A percentile compares a stretch with the other conserved stretches of the same genome.
phyloP scores from a whole-genome alignment of 92 coral and sea anemone species.

The Desmophyllum pertusum region DNA sequence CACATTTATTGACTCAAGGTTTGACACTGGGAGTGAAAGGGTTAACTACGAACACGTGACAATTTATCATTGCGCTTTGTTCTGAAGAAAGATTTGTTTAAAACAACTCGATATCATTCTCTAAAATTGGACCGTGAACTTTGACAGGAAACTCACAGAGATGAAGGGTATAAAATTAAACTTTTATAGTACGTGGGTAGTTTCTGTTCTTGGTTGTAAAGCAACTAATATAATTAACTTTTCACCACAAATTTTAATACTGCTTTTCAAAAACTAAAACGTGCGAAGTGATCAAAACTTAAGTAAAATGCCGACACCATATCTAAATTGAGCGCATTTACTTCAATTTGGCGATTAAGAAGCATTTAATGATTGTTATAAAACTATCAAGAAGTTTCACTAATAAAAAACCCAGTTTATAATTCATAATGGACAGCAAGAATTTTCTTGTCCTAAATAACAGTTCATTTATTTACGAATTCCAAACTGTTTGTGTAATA shows the following conservation, averaged over 20 bases:
- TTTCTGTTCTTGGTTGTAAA: background rate
- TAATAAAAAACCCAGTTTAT: background rate
- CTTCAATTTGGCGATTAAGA: background rate
- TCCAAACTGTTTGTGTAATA: background rate
- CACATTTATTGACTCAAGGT: too few species aligned
- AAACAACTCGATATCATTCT: background rate
- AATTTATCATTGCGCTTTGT: background rate
- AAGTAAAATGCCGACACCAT: background rate
- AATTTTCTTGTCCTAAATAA: background rate
- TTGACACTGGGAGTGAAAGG: too few species aligned
- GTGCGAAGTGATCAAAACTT: background rate
- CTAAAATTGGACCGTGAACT: background rate
- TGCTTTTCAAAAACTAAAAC: background rate
- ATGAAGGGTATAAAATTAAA: background rate
- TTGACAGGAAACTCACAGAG: background rate
- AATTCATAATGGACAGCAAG: background rate
- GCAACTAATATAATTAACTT: background rate
- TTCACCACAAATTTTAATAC: slow-evolving; percentile 14
- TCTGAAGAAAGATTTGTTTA: background rate
- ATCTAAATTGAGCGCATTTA: background rate
- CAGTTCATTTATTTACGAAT: background rate
- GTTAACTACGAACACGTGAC: slow-evolving; percentile 8
- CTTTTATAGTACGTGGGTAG: background rate
- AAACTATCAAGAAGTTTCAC: background rate
- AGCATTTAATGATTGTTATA: background rate